Conservation (phyloP, 2,888 invertebrate species). For the Drosophila dives region DNA sequence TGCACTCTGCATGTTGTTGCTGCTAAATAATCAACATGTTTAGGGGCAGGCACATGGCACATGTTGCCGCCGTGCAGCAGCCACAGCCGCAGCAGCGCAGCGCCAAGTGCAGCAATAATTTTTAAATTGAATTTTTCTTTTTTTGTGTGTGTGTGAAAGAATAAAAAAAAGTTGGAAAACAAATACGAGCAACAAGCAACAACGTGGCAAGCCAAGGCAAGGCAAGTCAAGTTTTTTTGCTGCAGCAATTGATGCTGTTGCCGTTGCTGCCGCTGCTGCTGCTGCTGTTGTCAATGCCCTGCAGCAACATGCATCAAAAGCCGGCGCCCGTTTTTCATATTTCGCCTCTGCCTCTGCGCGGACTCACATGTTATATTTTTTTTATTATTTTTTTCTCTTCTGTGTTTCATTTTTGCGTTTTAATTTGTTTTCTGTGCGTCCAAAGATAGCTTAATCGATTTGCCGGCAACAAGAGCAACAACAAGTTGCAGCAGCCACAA, state of each 20-base stretch:
- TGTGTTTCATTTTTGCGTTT: slow-evolving; percentile 38
- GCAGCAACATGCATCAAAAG: slow-evolving; percentile 76
- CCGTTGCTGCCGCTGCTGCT: slow-evolving; percentile 27
- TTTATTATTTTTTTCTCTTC: slow-evolving; percentile 11
- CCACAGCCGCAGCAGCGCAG: neutral
- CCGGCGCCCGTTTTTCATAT: slow-evolving; percentile 78
- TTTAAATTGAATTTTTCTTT: slow-evolving; percentile 81
- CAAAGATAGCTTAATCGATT: slow-evolving; percentile 82
- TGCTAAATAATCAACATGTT: slow-evolving; percentile 79
- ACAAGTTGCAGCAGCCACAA: slow-evolving; percentile 28
- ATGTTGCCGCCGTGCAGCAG: slow-evolving; percentile 66
- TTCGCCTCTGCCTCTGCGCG: slow-evolving; percentile 41
- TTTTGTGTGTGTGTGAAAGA: slow-evolving; percentile 28
- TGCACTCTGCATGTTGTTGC: slow-evolving; percentile 46
- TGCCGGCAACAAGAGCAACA: slow-evolving; percentile 56
- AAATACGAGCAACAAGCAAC: slow-evolving; percentile 55
- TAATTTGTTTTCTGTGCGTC: slow-evolving; percentile 68
- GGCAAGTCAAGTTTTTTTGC: slow-evolving; percentile 53
- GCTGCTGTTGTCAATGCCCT: slow-evolving; percentile 49
- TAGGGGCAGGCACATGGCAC: slow-evolving; percentile 58
- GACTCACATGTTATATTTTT: slow-evolving; percentile 60
- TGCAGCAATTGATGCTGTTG: slow-evolving; percentile 37
- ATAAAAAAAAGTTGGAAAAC: slow-evolving; percentile 46
- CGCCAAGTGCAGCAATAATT: slow-evolving; percentile 81
- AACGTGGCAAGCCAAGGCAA: slow-evolving; percentile 14